Conservation (phyloP, 2,113 vertebrate genomes). For the Periophthalmodon schlosseri region DNA sequence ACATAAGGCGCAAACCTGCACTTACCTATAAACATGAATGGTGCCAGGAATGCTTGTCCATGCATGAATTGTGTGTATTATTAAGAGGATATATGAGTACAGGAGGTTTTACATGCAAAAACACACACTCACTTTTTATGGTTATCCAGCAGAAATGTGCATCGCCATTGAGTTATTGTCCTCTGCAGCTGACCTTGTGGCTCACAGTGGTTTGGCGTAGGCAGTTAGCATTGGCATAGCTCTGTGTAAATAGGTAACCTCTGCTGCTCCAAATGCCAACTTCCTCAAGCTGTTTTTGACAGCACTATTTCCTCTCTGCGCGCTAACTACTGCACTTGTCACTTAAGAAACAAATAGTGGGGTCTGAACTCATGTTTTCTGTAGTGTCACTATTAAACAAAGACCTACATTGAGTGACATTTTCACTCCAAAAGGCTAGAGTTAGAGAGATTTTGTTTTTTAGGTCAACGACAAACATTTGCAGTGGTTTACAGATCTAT, state of each 20-base stretch:
- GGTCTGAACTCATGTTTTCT: constrained; percentile 21
- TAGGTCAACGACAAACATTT: not conserved
- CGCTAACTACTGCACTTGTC: constrained; percentile 50
- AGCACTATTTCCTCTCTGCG: constrained; percentile 39
- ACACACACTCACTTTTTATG: constrained; percentile 39
- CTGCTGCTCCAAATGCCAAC: constrained; percentile 59
- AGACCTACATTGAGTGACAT: not conserved
- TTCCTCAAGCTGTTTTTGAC: constrained; percentile 51
- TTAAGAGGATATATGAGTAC: not conserved
- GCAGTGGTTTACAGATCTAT: not conserved
- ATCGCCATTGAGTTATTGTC: constrained; percentile 54
- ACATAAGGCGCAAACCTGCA: not conserved
- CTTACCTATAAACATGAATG: not conserved
- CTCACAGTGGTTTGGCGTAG: constrained; percentile 50
- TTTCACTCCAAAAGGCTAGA: not conserved
- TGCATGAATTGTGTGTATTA: constrained; percentile 1
- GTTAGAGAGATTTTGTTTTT: not conserved
- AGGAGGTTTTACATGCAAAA: not conserved
- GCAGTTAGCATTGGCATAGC: constrained; percentile 53
- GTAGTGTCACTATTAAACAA: constrained; percentile 4
- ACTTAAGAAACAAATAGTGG: constrained; percentile 42
- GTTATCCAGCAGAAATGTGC: constrained; percentile 41
- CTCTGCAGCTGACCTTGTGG: constrained; percentile 49
- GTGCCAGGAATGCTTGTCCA: not conserved
- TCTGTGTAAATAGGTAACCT: constrained; percentile 64